These are phyloP conservation scores for Neoascia interrupta DNA, from an alignment of 2,888 invertebrate genomes.

Conservation along the genomic window DNA sequence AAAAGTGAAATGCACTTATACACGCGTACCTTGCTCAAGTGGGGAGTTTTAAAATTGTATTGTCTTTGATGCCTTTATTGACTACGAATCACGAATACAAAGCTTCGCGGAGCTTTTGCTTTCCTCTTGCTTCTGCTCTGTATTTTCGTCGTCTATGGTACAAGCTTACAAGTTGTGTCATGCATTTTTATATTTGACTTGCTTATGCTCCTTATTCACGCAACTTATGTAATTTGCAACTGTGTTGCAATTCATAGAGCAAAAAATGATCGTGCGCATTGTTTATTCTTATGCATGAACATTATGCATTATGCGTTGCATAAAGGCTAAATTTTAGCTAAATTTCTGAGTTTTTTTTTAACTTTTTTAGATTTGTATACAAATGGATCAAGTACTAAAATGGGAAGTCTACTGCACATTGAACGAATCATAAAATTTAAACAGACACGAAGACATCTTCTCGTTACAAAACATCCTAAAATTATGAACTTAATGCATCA, in stretches of 20 bases:
- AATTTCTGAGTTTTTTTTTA: no score
- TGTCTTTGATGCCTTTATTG: no score
- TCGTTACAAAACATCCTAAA: no score
- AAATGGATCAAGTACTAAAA: no score
- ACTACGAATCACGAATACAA: no score
- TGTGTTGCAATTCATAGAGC: constrained; percentile 20
- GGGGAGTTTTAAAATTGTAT: constrained; percentile 27
- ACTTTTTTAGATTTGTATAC: no score
- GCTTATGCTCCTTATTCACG: not conserved
- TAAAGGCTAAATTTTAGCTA: not conserved
- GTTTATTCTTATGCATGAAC: constrained; percentile 17
- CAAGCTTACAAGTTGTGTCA: not conserved
- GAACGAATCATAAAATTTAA: no score
- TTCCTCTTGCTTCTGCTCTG: not conserved
- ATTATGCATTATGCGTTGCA: constrained; percentile 37
- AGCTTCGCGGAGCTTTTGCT: constrained; percentile 25
- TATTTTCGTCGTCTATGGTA: constrained; percentile 12
- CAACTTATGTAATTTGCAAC: constrained; percentile 55
- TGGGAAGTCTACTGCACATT: no score
- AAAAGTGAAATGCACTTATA: constrained; percentile 64
- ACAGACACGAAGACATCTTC: no score
- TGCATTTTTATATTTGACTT: not conserved
- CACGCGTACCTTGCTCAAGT: constrained; percentile 10
- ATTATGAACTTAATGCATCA: no score
- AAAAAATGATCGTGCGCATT: not conserved